phyloP scores from a whole-genome alignment of 2,113 vertebrate genomes.

The Marcusenius ussheri region DNA sequence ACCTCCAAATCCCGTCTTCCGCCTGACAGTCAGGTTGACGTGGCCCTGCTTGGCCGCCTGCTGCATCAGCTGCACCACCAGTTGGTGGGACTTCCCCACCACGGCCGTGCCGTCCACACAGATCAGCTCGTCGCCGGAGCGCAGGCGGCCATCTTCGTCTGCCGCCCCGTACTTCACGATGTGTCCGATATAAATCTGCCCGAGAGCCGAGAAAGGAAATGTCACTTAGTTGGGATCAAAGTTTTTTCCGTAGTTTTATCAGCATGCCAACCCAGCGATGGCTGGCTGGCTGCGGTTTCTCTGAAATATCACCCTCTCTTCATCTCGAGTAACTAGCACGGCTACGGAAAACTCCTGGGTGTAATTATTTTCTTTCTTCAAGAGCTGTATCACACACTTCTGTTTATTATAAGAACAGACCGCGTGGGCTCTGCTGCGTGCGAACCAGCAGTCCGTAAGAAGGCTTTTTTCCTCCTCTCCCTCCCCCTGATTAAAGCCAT shows the following conservation, averaged over 20 bases:
- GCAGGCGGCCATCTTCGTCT: conserved; percentile 87
- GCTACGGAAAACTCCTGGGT: conserved; percentile 12
- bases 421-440: conserved; percentile 24
- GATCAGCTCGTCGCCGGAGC: conserved; percentile 92
- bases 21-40: conserved; percentile 92
- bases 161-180: conserved; percentile 95
- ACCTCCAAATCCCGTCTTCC: conserved; percentile 86
- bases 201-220: neutral
- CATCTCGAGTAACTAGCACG: neutral
- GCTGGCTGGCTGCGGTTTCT: neutral
- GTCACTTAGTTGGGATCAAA: neutral
- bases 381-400: conserved; percentile 16
- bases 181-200: conserved; percentile 96
- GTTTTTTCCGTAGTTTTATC: neutral
- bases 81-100: conserved; percentile 95
- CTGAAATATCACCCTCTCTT: neutral
- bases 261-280: neutral
- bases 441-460: conserved; percentile 18
- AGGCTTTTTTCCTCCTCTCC: neutral
- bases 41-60: conserved; percentile 98
- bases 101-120: conserved; percentile 94
- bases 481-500: conserved; percentile 30
- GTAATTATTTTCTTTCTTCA: conserved; percentile 30
- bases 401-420: conserved; percentile 33
- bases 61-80: conserved; percentile 98